Percentiles rank a stretch among this genome's conserved stretches.
These are phyloP conservation scores for Haliclona indistincta DNA, from an alignment of 37 sponge, comb jelly and placozoan genomes.

Conservation along the genomic window DNA sequence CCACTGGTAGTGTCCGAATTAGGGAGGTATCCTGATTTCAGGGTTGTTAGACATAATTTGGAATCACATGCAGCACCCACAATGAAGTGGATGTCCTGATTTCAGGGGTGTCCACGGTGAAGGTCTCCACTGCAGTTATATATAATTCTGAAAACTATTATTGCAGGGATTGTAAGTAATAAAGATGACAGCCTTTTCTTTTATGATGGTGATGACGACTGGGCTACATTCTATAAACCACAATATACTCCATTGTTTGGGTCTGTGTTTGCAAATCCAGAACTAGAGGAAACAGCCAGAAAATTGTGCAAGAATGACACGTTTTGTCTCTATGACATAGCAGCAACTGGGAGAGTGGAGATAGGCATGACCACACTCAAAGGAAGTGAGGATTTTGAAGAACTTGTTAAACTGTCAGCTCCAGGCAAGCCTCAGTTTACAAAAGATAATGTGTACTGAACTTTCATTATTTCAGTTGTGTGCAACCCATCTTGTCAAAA, in stretches of 20 bases:
- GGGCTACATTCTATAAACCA: slow-evolving; percentile 4
- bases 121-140: too few species aligned
- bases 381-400: neutral
- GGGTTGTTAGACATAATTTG: too few species aligned
- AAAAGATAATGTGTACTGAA: neutral
- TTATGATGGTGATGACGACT: neutral
- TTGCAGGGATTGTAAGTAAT: slow-evolving; percentile 17
- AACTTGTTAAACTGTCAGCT: too few species aligned
- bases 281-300: slow-evolving; percentile 2
- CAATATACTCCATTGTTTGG: slow-evolving; percentile 9
- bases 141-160: too few species aligned
- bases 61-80: too few species aligned
- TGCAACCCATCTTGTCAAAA: slow-evolving; percentile 39
- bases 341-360: slow-evolving; percentile 13
- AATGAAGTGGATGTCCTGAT: too few species aligned
- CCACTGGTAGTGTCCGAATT: too few species aligned
- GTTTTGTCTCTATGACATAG: slow-evolving; percentile 21
- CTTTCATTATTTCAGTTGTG: slow-evolving; percentile 17
- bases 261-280: slow-evolving; percentile 1
- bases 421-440: too few species aligned
- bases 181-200: slow-evolving; percentile 4
- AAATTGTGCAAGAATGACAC: neutral
- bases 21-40: too few species aligned
- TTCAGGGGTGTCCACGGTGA: too few species aligned
- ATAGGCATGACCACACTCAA: slow-evolving; percentile 6